Conservation (phyloP, 2,888 invertebrate genomes). For the Cataglyphis livida region DNA sequence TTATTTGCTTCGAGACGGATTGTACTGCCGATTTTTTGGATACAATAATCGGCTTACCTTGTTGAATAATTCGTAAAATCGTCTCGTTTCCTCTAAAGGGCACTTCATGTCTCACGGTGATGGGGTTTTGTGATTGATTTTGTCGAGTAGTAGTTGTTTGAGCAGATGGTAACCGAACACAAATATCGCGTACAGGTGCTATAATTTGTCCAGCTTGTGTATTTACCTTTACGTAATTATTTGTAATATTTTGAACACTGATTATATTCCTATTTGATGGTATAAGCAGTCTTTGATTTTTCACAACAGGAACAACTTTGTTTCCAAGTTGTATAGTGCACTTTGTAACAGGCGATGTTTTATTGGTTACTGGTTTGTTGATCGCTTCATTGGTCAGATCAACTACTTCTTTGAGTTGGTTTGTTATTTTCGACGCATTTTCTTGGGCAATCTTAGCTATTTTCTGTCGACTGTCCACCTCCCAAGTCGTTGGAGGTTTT, state of each 20-base stretch:
- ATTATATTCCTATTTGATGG: conserved; percentile 53
- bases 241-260: conserved; percentile 64
- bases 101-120: neutral
- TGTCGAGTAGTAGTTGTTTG: neutral
- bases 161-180: conserved; percentile 31
- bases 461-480: conserved; percentile 69
- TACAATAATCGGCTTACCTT: conserved; percentile 13
- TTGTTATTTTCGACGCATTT: conserved; percentile 3
- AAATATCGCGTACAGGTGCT: neutral
- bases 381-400: conserved; percentile 63
- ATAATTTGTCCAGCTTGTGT: conserved; percentile 7
- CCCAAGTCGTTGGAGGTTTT: conserved; percentile 79
- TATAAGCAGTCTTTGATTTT: conserved; percentile 44
- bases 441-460: neutral
- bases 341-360: neutral
- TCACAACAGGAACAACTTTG: conserved; percentile 35
- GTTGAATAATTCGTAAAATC: conserved; percentile 9
- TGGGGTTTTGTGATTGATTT: conserved; percentile 6
- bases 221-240: conserved; percentile 61
- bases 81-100: conserved; percentile 17
- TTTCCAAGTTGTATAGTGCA: conserved; percentile 20
- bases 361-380: neutral
- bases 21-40: neutral
- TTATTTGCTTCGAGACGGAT: neutral
- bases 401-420: conserved; percentile 30